phyloP scores from a whole-genome alignment of 2,797 vertebrate genomes.

The Carapus acus region DNA sequence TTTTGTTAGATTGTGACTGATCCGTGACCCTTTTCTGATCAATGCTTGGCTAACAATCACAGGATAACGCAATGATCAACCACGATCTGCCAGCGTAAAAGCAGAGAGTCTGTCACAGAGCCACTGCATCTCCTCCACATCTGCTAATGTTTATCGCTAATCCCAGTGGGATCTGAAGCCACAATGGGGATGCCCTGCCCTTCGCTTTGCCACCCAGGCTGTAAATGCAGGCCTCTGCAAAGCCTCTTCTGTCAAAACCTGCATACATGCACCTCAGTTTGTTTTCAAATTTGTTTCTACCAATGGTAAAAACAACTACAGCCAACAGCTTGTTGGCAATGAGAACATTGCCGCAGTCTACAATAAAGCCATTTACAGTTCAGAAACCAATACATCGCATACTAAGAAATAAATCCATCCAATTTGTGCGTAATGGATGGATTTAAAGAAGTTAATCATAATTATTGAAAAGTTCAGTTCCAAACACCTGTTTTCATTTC shows the following conservation, averaged over 20 bases:
- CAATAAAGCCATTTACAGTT: slow-evolving; percentile 30
- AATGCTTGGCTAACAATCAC: too few relatives aligned
- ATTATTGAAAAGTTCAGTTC: slow-evolving; percentile 10
- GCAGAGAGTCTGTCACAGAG: slow-evolving; percentile 17
- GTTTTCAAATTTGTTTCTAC: too few relatives aligned
- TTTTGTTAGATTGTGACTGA: too few relatives aligned
- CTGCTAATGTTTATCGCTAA: slow-evolving; percentile 44
- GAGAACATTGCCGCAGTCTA: slow-evolving; percentile 24
- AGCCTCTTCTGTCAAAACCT: neutral
- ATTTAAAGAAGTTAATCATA: neutral
- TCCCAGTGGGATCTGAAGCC: slow-evolving; percentile 34
- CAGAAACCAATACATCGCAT: slow-evolving; percentile 3
- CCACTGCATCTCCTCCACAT: slow-evolving; percentile 28
- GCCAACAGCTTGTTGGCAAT: slow-evolving; percentile 32
- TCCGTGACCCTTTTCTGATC: too few relatives aligned
- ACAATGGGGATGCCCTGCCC: slow-evolving; percentile 29
- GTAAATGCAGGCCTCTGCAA: slow-evolving; percentile 27
- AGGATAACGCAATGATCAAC: slow-evolving; percentile 2
- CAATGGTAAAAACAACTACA: slow-evolving; percentile 9
- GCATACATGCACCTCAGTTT: too few relatives aligned
- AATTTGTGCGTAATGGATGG: slow-evolving; percentile 23
- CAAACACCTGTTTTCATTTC: slow-evolving; percentile 1
- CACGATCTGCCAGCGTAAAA: slow-evolving; percentile 6
- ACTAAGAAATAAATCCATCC: slow-evolving; percentile 30
- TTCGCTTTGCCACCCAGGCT: slow-evolving; percentile 27